Evolutionary conservation across 2,113 vertebrate species (phyloP), one percentile per base, ranked within the genome.

Genomic region (Microcebus murinus): DNA sequence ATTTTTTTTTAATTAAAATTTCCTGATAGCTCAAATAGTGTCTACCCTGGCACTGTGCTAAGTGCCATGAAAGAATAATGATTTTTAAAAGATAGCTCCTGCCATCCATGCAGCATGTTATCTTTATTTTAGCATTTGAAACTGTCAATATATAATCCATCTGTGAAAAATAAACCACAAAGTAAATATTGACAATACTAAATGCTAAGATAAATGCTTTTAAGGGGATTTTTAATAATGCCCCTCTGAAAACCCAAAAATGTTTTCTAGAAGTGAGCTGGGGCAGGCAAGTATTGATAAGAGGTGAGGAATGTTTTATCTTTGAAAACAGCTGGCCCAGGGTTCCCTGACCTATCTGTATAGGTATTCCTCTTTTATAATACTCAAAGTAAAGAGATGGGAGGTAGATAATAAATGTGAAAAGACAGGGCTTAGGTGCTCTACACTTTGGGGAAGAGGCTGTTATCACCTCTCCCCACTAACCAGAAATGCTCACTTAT

Each of bases 91-190:
- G 63, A 73, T 1, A 77, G 57, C 48, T 71, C 52, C 52, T 55
- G n/a, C 42, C 87, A n/a, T 90, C 42, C 87, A n/a, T 81, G 59
- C 4, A 86, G 55, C 36, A 89, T 82, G 39, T 76, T 79, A 70
- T 39, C 59, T 87, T 84, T 67, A 89, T 61, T 94, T 90, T 34
- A 92, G n/a, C 57, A 88, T 59, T 48, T 79, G 31, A 97, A 93
- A 86, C 8, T 71, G 76, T 36, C 71, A 86, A 27, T 48, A 70
- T n/a, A 52, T 23, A 87, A 15, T 84, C 27, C 52, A 96, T 71
- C n/a, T 86, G 55, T 63, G 42, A 84, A 97, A 96, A 94, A 92
- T 61, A 95, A 97, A 52, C 50, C 63, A 88, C 36, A 85, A 74
- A 80, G 15, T 68, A 93, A 82, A 61, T n/a, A 71, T 2, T 59